These are phyloP conservation scores for Leptopilina syphax DNA, from an alignment of 2,888 invertebrate species.

Conservation along the genomic window DNA sequence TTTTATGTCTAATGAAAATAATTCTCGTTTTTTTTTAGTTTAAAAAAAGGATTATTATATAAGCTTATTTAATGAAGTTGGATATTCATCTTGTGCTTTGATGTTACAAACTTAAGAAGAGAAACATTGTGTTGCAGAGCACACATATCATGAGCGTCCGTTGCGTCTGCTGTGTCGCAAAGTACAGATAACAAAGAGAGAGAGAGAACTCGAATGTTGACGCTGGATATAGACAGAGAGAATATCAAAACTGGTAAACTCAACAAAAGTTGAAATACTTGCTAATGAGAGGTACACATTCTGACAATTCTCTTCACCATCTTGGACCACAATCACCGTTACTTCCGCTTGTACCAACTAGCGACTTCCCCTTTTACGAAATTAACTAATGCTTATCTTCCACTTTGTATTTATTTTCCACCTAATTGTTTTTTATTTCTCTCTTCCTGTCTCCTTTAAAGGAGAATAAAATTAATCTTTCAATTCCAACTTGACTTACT, in stretches of 20 bases:
- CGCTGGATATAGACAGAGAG: background rate
- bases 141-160: constrained; percentile 17
- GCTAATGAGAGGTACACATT: constrained; percentile 71
- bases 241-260: constrained; percentile 59
- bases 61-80: background rate
- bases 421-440: no score
- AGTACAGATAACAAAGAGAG: background rate
- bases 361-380: background rate
- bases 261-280: constrained; percentile 69
- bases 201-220: background rate
- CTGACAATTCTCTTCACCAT: constrained; percentile 49
- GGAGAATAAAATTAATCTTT: no score
- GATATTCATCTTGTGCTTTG: constrained; percentile 13
- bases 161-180: constrained; percentile 1
- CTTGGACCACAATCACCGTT: constrained; percentile 4
- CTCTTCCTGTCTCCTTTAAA: no score
- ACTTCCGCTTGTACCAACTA: constrained; percentile 10
- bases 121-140: constrained; percentile 1
- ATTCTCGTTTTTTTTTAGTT: background rate
- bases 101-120: constrained; percentile 13
- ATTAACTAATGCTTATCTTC: background rate
- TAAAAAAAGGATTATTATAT: background rate
- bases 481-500: no score
- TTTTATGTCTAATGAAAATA: background rate
- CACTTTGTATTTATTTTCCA: no score